A percentile compares a stretch with the other conserved stretches of the same genome.
These are phyloP conservation scores for Thamnophis elegans DNA, from an alignment of 2,797 vertebrate species.

Conservation along the genomic window DNA sequence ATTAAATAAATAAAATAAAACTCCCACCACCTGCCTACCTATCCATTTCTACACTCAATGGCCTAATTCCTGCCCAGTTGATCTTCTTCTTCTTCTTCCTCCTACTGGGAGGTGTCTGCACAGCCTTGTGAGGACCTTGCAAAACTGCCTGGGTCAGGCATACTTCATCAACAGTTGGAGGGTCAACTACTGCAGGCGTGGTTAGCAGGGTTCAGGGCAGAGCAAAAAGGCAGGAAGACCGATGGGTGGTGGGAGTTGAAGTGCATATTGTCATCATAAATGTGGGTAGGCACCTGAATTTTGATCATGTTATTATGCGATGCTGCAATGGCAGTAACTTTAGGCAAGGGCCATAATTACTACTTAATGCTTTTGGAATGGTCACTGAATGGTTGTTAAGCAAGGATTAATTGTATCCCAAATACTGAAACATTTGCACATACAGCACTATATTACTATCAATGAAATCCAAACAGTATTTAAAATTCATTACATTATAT, in stretches of 20 bases:
- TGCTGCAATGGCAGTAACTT: not conserved
- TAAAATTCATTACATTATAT: not conserved
- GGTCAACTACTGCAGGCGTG: not conserved
- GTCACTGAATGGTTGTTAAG: not conserved
- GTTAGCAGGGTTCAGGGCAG: not conserved
- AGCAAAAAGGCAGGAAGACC: not conserved
- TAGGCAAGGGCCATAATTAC: not conserved
- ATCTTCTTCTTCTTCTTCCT: not conserved
- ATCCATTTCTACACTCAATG: not conserved
- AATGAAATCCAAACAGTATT: not conserved
- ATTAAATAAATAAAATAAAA: too few relatives aligned
- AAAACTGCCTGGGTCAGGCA: not conserved
- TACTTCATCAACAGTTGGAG: not conserved
- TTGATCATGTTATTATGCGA: not conserved
- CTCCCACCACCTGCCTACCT: not conserved
- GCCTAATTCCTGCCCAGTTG: not conserved
- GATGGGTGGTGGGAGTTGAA: not conserved
- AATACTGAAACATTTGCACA: not conserved
- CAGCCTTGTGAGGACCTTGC: not conserved
- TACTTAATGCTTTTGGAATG: not conserved
- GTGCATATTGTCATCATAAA: not conserved
- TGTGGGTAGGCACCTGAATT: too few relatives aligned
- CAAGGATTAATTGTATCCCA: not conserved
- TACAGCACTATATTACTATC: not conserved
- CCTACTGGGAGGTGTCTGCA: not conserved